Conservation (phyloP, 53 echinoderm and acorn worm species). For the Echinometra lucunter region DNA sequence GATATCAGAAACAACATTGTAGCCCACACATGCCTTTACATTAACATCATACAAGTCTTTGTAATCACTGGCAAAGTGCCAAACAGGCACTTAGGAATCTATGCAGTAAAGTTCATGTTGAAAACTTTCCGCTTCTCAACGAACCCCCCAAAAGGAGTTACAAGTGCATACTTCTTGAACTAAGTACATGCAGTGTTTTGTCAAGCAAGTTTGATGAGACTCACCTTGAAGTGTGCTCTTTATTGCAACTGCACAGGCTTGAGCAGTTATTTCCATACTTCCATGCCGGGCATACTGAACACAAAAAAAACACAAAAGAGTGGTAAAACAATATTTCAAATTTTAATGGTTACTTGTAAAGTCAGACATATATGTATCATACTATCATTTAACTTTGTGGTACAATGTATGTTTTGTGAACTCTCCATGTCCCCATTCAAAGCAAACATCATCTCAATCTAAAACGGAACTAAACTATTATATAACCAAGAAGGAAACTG, state of each 20-base stretch:
- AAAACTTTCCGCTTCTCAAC: neutral
- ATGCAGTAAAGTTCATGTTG: neutral
- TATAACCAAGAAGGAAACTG: neutral
- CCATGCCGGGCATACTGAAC: constrained; percentile 73
- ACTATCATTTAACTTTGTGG: neutral
- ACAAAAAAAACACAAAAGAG: neutral
- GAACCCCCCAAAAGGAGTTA: neutral
- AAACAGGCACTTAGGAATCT: neutral
- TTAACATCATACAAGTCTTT: neutral
- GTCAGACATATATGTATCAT: too few species aligned
- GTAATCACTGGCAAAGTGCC: neutral
- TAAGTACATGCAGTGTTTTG: neutral
- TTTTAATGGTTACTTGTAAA: neutral
- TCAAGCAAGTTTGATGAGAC: neutral
- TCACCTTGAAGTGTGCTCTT: constrained; percentile 26
- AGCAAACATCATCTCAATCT: neutral
- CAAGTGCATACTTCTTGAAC: neutral
- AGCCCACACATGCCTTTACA: neutral
- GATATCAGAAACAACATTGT: neutral
- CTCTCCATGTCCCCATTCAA: neutral
- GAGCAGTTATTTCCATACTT: constrained; percentile 72
- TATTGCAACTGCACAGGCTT: constrained; percentile 68
- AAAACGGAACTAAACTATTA: neutral
- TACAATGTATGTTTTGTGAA: neutral
- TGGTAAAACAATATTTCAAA: neutral